A percentile compares a stretch with the other conserved stretches of the same genome.
Conservation (phyloP, 1,140 invertebrate genomes). For the Drosophila virilis region DNA sequence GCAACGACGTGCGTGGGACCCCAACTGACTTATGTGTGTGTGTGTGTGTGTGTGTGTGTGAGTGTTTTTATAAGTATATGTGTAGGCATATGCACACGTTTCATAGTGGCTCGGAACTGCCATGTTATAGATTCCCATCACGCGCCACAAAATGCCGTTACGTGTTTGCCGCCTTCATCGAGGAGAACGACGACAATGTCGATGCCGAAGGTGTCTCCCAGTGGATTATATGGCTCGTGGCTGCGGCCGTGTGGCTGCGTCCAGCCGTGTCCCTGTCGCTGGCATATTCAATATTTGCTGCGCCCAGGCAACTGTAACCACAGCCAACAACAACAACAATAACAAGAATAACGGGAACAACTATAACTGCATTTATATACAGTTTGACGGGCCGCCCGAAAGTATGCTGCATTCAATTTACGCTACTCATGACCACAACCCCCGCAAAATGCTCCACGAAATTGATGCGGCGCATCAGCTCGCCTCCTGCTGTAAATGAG, state of each 20-base stretch:
- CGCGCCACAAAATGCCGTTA: constrained; percentile 78
- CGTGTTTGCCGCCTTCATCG: constrained; percentile 55
- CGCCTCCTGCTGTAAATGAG: constrained; percentile 14
- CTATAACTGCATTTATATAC: constrained; percentile 8
- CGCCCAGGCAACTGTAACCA: constrained; percentile 15
- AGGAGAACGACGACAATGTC: constrained; percentile 31
- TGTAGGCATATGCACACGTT: constrained; percentile 76
- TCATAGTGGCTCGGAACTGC: constrained; percentile 29
- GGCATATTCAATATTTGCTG: constrained; percentile 75
- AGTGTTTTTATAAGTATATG: constrained; percentile 15
- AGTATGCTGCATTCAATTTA: constrained; percentile 74
- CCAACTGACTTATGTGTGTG: constrained; percentile 28
- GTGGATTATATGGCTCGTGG: constrained; percentile 48
- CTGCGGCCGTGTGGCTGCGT: constrained; percentile 14
- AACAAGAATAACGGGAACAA: not conserved
- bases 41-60: constrained; percentile 2
- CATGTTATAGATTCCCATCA: constrained; percentile 64
- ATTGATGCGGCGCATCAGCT: constrained; percentile 58
- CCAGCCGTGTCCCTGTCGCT: constrained; percentile 38
- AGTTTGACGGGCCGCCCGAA: constrained; percentile 68
- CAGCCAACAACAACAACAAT: not conserved
- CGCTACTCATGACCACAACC: constrained; percentile 49
- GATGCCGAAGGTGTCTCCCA: constrained; percentile 54
- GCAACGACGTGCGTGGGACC: constrained; percentile 73
- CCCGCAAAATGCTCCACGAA: constrained; percentile 61